These are phyloP conservation scores for Melanotus villosus DNA, from an alignment of 2,888 invertebrate species.

Conservation along the genomic window DNA sequence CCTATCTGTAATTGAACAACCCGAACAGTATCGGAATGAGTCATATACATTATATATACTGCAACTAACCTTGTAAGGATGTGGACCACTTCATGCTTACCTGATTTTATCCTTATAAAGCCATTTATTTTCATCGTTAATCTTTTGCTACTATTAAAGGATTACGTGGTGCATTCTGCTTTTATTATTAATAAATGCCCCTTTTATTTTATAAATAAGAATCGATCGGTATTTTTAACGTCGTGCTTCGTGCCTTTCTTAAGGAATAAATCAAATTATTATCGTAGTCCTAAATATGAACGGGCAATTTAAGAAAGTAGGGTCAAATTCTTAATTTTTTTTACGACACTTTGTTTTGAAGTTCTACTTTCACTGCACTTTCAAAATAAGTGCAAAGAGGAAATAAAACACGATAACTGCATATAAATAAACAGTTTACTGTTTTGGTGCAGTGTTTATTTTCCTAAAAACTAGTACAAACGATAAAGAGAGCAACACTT, in stretches of 20 bases:
- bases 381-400: no score
- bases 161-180: neutral
- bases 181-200: neutral
- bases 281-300: no score
- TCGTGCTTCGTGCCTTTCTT: no score
- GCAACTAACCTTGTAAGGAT: slow-evolving; percentile 36
- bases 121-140: slow-evolving; percentile 6
- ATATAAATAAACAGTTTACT: no score
- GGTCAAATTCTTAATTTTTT: no score
- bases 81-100: slow-evolving; percentile 27
- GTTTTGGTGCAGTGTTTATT: no score
- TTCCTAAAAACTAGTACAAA: neutral
- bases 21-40: neutral
- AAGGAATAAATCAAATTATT: no score
- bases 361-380: no score
- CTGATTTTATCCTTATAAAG: slow-evolving; percentile 31
- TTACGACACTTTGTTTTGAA: no score
- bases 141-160: neutral
- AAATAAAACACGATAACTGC: no score
- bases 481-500: slow-evolving; percentile 1
- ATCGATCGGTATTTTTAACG: no score
- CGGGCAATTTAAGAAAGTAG: no score
- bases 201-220: neutral
- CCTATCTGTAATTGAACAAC: neutral
- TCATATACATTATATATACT: slow-evolving; percentile 13